Base-by-base conservation (phyloP, 2,888 invertebrate genomes). In the Pseudoips prasinana region DNA sequence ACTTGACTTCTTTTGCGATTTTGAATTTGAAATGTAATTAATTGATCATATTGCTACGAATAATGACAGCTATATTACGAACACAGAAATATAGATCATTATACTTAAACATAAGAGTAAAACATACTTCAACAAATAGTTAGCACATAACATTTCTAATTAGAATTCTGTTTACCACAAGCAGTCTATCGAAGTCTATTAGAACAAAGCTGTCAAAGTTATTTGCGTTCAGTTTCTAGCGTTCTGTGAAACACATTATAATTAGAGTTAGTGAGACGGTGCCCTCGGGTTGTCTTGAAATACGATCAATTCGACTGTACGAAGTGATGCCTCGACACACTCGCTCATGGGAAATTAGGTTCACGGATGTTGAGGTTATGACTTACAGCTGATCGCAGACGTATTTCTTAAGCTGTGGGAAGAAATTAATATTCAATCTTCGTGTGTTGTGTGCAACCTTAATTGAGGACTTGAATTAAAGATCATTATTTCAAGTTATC, bases 291-390 rank as follows among this genome's bases (percentile, higher is more conserved):
- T 60, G 39, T 40, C 43, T 52, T 63, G 65, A 64, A 71, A 70
- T 71, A 64, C 65, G 67, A 69, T 71, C 73, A 69, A 73, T 75
- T 75, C 70, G 65, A 60, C 48, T 59, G 58, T 40, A 49, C 42
- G 22, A 51, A 57, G 45, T 51, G 58, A 61, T 49, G 58, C 40
- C 51, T 40, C 39, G 44, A 50, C 55, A 46, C 28, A 43, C 46
- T 46, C 33, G 41, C 65, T 61, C 62, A 28, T 33, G 66, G 65
- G 65, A 66, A 66, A 63, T 65, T 58, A 58, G 38, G 42, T 40
- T 45, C 48, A 35, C 24, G 37, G 33, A 45, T 54, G 32, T 25
- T 36, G 25, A 35, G 35, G 36, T 36, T 51, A 44, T 39, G 33
- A 39, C 36, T 48, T 9, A 14, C 14, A 3, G 25, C 33, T 41